Conservation (phyloP, 37 sponge, comb jelly and placozoan genomes). For the Hexactinellida sp. region DNA sequence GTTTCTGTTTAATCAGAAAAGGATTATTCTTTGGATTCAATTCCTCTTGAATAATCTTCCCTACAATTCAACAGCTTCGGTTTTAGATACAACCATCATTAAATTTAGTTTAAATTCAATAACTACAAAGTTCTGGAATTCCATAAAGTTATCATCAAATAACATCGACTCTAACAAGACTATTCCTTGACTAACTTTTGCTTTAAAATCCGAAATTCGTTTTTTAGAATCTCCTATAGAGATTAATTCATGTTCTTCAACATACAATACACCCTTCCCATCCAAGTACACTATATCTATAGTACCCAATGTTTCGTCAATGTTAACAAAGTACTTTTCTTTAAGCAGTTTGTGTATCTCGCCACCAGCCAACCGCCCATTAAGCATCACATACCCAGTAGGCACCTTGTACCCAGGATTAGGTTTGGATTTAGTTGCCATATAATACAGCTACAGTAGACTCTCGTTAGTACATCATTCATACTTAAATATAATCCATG, state of each 20-base stretch:
- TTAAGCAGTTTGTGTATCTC: neutral
- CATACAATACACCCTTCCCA: neutral
- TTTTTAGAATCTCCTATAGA: neutral
- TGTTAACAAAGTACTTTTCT: neutral
- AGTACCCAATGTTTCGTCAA: neutral
- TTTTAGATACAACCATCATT: conserved; percentile 17
- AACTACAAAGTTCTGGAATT: neutral
- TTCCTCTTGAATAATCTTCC: neutral
- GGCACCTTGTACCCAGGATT: neutral
- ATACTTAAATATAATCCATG: neutral
- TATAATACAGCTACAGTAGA: no score
- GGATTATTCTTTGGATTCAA: conserved; percentile 6
- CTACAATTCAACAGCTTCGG: neutral
- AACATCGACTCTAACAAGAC: neutral
- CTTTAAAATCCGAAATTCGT: neutral
- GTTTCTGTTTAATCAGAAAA: neutral
- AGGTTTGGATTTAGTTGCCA: neutral
- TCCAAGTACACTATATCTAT: conserved; percentile 1
- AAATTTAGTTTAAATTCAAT: neutral
- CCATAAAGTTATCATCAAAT: neutral
- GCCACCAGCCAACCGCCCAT: neutral
- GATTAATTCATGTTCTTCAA: neutral
- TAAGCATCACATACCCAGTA: neutral
- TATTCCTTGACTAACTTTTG: neutral
- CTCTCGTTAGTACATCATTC: neutral